phyloP scores from a whole-genome alignment of 2,797 vertebrate species.

The Prionace glauca region DNA sequence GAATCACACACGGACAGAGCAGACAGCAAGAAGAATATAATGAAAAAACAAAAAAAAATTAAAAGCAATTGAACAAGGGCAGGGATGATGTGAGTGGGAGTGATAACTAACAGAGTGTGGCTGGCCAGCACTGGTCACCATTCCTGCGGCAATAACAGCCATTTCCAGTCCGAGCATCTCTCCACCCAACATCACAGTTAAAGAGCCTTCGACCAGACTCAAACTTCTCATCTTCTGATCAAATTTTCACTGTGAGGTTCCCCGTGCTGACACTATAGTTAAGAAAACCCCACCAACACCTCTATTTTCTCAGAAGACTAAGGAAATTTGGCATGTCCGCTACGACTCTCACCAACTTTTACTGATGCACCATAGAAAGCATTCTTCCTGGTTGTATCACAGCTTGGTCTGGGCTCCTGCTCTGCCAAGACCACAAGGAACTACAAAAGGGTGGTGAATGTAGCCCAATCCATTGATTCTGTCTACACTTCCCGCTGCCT shows the following conservation, averaged over 20 bases:
- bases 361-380: no score
- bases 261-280: no score
- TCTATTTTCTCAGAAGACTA: no score
- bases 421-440: no score
- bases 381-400: no score
- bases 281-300: no score
- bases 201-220: not conserved
- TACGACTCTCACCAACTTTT: no score
- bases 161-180: not conserved
- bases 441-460: no score
- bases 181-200: not conserved
- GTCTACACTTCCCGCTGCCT: no score
- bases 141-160: not conserved
- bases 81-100: not conserved
- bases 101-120: not conserved
- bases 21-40: constrained; percentile 26
- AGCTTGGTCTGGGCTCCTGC: no score
- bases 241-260: not conserved
- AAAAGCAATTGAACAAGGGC: not conserved
- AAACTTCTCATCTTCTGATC: not conserved
- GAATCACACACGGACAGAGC: not conserved
- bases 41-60: constrained; percentile 41
- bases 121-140: not conserved
- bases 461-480: no score
- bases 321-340: no score